Base-by-base conservation (phyloP, 2,113 vertebrate genomes). In the Aspidoscelis tigris region DNA sequence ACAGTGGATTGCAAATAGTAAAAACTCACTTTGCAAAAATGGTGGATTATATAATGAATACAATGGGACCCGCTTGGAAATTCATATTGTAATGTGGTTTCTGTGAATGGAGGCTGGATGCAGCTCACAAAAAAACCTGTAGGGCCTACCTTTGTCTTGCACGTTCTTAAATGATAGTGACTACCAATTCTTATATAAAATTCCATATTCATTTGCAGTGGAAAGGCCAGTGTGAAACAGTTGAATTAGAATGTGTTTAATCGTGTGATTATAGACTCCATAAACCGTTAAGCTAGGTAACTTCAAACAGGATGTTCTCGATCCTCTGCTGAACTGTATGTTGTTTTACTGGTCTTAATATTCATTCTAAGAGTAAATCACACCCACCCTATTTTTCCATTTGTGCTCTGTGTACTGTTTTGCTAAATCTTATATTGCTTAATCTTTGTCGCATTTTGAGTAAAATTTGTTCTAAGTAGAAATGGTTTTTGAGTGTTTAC, bases 191-290 rank as follows among this genome's bases (percentile, higher is more conserved):
- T 16, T 14, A 5, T 39, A 76, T 10, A 39, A 58, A 53, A 26
- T 41, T 41, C 21, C 33, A 33, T 61, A 58, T 9, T 78, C 76
- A 4, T 2, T 68, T 68, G 20, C 12, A 76, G 26, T 5, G 26
- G 55, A 16, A 55, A 73, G 53, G 47, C 43, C 21, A 24, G 21
- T 5, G 47, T 12, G 12, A 70, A 70, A 70, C 16, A 24, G 33
- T 22, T 71, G 50, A 71, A 81, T 72, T 81, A 69, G 47, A 58
- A 72, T 81, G 33, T 7, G 55, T 58, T 71, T 70, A 18, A n/a
- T 70, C 58, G 33, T 81, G 33, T 21, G 58, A 18, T 81, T 72
- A 61, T 71, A 41, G 22, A 58, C 50, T 43, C 26, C 75, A 50
- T 50, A 53, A 53, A 69, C 69, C 33, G 10, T 12, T 58, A 22